Conservation (phyloP, 2,888 invertebrate species). For the Unio delphinus region DNA sequence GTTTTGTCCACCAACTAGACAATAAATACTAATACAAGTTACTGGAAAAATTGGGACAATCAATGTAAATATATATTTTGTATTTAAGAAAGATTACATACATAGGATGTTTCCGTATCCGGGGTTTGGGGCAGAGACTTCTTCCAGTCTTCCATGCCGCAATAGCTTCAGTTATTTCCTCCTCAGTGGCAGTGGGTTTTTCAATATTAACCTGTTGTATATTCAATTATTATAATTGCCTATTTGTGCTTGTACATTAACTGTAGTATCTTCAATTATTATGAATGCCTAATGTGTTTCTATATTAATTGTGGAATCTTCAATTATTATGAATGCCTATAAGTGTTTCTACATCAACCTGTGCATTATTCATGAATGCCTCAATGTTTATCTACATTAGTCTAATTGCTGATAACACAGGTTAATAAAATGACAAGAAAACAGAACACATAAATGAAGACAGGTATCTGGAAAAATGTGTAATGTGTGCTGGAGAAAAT, state of each 20-base stretch:
- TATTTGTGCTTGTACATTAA: no score
- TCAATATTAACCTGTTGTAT: constrained; percentile 12
- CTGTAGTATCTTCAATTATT: not conserved
- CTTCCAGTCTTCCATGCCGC: constrained; percentile 49
- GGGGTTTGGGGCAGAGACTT: constrained; percentile 35
- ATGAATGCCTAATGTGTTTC: no score
- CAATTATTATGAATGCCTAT: no score
- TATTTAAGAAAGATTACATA: constrained; percentile 25
- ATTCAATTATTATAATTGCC: not conserved
- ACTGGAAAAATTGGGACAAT: not conserved
- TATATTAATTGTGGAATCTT: not conserved
- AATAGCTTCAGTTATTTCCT: constrained; percentile 48
- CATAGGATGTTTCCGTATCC: constrained; percentile 54
- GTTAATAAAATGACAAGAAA: no score
- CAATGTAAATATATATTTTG: not conserved
- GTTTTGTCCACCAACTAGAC: not conserved
- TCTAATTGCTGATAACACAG: no score
- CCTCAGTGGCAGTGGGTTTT: constrained; percentile 39
- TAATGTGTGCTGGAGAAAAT: no score
- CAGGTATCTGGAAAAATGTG: no score
- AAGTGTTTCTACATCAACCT: constrained; percentile 18
- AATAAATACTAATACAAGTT: not conserved
- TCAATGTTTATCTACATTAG: no score
- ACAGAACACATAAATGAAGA: no score
- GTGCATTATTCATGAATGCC: not conserved